These are phyloP conservation scores for Pipa parva DNA, from an alignment of 2,113 vertebrate species.

Conservation along the genomic window DNA sequence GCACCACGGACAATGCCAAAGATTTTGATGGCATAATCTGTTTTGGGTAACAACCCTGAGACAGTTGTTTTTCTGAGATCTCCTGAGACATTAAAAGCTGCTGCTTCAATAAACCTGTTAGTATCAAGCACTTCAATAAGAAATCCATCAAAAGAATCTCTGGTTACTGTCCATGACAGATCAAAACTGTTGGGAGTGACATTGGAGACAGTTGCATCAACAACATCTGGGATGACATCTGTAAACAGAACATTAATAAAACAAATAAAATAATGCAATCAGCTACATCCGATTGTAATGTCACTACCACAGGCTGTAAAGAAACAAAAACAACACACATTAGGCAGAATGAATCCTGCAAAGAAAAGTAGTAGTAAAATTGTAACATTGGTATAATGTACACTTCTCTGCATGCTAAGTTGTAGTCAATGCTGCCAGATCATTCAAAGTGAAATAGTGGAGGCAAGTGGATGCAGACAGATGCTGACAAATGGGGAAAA, in stretches of 20 bases:
- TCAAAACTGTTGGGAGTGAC: conserved; percentile 84
- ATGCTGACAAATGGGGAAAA: conserved; percentile 5
- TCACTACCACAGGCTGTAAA: too few relatives aligned
- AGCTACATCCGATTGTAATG: too few relatives aligned
- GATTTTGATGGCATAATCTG: conserved; percentile 91
- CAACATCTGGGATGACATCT: conserved; percentile 76
- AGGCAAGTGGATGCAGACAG: not conserved
- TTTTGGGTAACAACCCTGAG: conserved; percentile 80
- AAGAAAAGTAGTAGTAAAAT: not conserved
- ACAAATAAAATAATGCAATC: too few relatives aligned
- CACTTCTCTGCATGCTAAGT: conserved; percentile 11
- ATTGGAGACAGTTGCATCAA: conserved; percentile 74
- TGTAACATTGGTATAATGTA: not conserved
- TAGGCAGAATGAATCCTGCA: not conserved
- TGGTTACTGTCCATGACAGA: conserved; percentile 77
- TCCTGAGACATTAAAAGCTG: conserved; percentile 77
- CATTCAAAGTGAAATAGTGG: conserved; percentile 15
- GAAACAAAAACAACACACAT: too few relatives aligned
- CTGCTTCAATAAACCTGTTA: conserved; percentile 80
- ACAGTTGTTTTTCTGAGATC: conserved; percentile 67
- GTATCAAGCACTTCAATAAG: conserved; percentile 94
- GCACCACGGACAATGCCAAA: conserved; percentile 73
- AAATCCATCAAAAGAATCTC: conserved; percentile 75
- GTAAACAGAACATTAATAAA: too few relatives aligned
- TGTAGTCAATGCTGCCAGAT: not conserved